Evolutionary conservation across 2,888 invertebrate genomes (phyloP).

Genomic region (Cantharis rufa): DNA sequence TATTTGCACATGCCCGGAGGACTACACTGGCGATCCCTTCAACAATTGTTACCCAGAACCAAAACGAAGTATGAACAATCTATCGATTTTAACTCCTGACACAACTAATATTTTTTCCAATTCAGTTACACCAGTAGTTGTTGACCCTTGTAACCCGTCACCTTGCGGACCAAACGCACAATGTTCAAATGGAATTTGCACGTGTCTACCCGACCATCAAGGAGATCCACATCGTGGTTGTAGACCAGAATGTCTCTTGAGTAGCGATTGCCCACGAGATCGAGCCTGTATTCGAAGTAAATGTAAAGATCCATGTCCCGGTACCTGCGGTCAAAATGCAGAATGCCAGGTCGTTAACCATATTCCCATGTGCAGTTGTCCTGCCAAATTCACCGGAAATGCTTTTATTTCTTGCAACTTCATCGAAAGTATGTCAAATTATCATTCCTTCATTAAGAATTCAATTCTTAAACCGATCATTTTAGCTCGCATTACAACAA

Average conservation of each 20-base stretch:
- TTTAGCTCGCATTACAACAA: slow-evolving; percentile 56
- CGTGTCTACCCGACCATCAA: slow-evolving; percentile 75
- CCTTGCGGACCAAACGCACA: slow-evolving; percentile 84
- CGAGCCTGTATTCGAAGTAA: slow-evolving; percentile 70
- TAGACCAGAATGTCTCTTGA: slow-evolving; percentile 72
- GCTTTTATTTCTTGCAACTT: slow-evolving; percentile 66
- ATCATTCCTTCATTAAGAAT: too few species aligned
- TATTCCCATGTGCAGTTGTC: slow-evolving; percentile 75
- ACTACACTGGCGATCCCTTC: slow-evolving; percentile 79
- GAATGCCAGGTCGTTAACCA: slow-evolving; percentile 75
- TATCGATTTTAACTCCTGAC: background rate
- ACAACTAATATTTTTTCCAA: background rate
- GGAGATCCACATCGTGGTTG: slow-evolving; percentile 77
- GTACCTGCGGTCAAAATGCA: slow-evolving; percentile 73
- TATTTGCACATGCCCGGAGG: slow-evolving; percentile 72
- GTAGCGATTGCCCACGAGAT: slow-evolving; percentile 65
- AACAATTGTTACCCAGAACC: slow-evolving; percentile 66
- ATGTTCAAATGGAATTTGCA: slow-evolving; percentile 79
- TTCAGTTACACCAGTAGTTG: slow-evolving; percentile 41
- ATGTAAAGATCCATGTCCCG: slow-evolving; percentile 69
- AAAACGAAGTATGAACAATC: slow-evolving; percentile 45
- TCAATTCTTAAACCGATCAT: background rate
- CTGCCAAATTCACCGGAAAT: slow-evolving; percentile 68
- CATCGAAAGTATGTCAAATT: slow-evolving; percentile 49
- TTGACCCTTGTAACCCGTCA: slow-evolving; percentile 74